A percentile compares a stretch with the other conserved stretches of the same genome.
Evolutionary conservation across 1,140 invertebrate species (phyloP).

Genomic region (Eciton burchellii): DNA sequence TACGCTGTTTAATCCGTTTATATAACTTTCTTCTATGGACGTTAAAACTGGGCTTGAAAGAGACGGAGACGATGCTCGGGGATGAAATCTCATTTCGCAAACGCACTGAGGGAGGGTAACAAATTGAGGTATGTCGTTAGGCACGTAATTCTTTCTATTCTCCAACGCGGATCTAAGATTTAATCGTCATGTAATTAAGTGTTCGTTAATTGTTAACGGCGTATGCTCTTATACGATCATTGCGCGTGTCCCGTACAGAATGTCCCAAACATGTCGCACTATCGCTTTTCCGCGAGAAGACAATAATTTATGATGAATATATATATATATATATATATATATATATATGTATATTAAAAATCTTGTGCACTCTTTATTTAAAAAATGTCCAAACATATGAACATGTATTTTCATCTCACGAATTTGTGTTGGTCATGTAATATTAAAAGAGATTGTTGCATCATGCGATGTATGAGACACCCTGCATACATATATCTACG

Average conservation of each 20-base stretch:
- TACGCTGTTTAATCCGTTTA: slow-evolving; percentile 10
- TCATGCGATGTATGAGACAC: not conserved
- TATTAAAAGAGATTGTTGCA: not conserved
- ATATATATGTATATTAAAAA: too few relatives aligned
- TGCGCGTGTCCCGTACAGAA: slow-evolving; percentile 15
- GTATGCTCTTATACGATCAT: slow-evolving; percentile 47
- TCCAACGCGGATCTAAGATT: slow-evolving; percentile 71
- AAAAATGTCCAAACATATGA: too few relatives aligned
- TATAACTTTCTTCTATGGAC: slow-evolving; percentile 15
- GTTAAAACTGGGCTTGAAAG: not conserved
- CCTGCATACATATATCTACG: slow-evolving; percentile 35
- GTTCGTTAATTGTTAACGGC: slow-evolving; percentile 71
- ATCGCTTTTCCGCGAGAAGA: not conserved
- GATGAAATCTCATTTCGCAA: slow-evolving; percentile 61
- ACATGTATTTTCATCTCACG: too few relatives aligned
- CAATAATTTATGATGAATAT: too few relatives aligned
- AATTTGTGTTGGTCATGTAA: not conserved
- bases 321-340: too few relatives aligned
- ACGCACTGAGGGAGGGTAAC: slow-evolving; percentile 78
- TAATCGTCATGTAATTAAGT: slow-evolving; percentile 72
- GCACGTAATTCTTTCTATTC: slow-evolving; percentile 76
- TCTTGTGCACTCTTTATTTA: too few relatives aligned
- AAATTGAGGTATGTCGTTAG: slow-evolving; percentile 84
- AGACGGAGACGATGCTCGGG: not conserved
- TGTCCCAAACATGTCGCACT: not conserved